Conservation (phyloP, 2,797 vertebrate genomes). For the Alfaro cultratus region DNA sequence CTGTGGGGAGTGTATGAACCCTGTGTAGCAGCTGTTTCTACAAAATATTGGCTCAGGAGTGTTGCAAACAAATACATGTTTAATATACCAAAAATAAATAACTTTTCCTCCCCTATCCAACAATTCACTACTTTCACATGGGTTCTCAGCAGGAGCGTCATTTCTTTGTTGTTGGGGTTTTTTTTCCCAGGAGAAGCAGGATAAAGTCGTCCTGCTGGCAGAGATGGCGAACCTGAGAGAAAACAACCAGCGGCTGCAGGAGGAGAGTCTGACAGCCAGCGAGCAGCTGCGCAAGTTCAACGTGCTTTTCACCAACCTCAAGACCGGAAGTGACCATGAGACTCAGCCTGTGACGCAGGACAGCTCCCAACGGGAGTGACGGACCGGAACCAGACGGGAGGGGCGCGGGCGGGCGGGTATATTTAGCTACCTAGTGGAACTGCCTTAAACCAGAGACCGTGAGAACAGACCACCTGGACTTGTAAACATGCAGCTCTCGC, state of each 20-base stretch:
- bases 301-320: slow-evolving; percentile 79
- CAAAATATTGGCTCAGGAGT: not conserved
- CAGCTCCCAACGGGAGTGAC: slow-evolving; percentile 57
- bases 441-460: slow-evolving; percentile 74
- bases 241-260: slow-evolving; percentile 92
- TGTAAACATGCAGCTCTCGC: slow-evolving; percentile 47
- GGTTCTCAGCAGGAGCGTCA: not conserved
- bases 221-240: slow-evolving; percentile 90
- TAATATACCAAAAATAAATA: not conserved
- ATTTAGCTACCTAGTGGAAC: slow-evolving; percentile 53
- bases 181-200: slow-evolving; percentile 88
- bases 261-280: slow-evolving; percentile 86
- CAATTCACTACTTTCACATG: not conserved
- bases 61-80: not conserved
- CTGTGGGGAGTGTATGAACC: no score
- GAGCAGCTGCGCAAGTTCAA: slow-evolving; percentile 91
- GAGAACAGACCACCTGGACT: slow-evolving; percentile 33
- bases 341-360: slow-evolving; percentile 38
- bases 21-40: not conserved
- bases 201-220: slow-evolving; percentile 89
- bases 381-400: not conserved
- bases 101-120: not conserved
- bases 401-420: not conserved
- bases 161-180: not conserved
- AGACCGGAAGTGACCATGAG: slow-evolving; percentile 72